phyloP scores from a whole-genome alignment of 2,113 vertebrate genomes.

The Engraulis encrasicolus region DNA sequence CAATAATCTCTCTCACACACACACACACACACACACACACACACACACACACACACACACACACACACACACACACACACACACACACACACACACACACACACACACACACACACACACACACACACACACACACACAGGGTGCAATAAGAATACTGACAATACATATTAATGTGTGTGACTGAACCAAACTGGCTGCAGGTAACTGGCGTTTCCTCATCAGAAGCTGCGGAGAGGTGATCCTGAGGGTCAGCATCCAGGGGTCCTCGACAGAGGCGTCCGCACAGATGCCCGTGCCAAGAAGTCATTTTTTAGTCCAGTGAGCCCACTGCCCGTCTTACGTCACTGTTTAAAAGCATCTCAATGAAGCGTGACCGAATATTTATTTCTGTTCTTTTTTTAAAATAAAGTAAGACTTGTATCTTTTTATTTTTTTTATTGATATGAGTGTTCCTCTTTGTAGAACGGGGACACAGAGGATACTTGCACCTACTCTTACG shows the following conservation, averaged over 20 bases:
- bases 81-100: too few relatives aligned
- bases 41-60: too few relatives aligned
- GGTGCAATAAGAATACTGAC: too few relatives aligned
- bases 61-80: too few relatives aligned
- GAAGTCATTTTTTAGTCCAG: not conserved
- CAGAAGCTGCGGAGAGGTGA: slow-evolving; percentile 13
- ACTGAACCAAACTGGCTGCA: slow-evolving; percentile 11
- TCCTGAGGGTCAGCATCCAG: not conserved
- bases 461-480: not conserved
- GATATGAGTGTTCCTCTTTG: not conserved
- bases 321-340: not conserved
- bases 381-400: not conserved
- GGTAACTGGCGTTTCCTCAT: slow-evolving; percentile 17
- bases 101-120: too few relatives aligned
- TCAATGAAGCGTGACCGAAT: not conserved
- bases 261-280: not conserved
- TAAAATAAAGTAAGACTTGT: not conserved
- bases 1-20: too few relatives aligned
- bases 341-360: not conserved
- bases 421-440: not conserved
- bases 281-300: not conserved
- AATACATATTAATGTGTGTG: too few relatives aligned
- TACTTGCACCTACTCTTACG: not conserved
- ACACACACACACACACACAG: too few relatives aligned
- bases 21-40: too few relatives aligned